Conservation (phyloP, 2,888 invertebrate species). For the Drosophila paracracens region DNA sequence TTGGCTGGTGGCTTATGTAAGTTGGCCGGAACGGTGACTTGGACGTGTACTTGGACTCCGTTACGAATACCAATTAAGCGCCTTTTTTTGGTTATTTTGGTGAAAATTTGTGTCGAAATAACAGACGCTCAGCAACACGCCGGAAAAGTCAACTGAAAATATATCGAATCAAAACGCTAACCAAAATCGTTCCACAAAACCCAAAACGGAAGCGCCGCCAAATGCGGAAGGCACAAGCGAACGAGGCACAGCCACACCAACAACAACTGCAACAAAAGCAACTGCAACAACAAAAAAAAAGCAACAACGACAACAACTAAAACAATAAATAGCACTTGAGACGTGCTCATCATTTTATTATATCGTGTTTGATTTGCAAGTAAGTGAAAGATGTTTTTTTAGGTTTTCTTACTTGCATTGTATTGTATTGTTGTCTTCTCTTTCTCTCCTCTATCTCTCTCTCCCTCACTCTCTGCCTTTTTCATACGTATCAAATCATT, state of each 20-base stretch:
- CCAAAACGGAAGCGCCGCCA: conserved; percentile 56
- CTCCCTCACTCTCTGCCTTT: conserved; percentile 13
- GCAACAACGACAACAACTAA: conserved; percentile 21
- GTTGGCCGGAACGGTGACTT: conserved; percentile 14
- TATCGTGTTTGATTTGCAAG: conserved; percentile 15
- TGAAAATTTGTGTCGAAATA: conserved; percentile 45
- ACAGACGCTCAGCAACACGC: conserved; percentile 31
- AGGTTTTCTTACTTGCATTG: conserved; percentile 18
- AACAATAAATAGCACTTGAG: conserved; percentile 22
- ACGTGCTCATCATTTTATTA: conserved; percentile 46
- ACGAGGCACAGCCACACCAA: conserved; percentile 10
- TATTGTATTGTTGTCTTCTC: conserved; percentile 25
- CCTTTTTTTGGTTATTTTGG: conserved; percentile 13
- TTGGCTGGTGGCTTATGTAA: conserved; percentile 27
- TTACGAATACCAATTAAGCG: conserved; percentile 64
- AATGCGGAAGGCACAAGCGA: conserved; percentile 59
- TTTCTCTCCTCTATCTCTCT: not conserved
- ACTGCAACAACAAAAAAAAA: conserved; percentile 15
- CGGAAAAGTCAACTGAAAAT: conserved; percentile 53
- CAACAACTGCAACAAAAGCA: conserved; percentile 25
- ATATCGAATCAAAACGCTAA: conserved; percentile 30
- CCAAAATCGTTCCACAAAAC: conserved; percentile 26
- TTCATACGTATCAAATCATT: conserved; percentile 10
- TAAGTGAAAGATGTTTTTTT: conserved; percentile 64
- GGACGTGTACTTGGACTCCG: conserved; percentile 42